Conservation (phyloP, 2,797 vertebrate species). For the Acropternis orthonyx region DNA sequence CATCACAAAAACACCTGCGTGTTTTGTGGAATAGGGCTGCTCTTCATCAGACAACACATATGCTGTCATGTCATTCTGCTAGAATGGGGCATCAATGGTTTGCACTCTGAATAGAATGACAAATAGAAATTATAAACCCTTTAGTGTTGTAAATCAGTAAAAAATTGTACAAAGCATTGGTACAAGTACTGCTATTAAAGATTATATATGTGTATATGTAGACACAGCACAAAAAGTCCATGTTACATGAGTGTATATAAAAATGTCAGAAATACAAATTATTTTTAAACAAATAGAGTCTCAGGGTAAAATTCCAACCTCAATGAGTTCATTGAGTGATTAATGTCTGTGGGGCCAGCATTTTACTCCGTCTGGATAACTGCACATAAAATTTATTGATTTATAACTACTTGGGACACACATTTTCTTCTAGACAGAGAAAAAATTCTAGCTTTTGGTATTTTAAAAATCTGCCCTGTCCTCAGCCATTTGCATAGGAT, state of each 20-base stretch:
- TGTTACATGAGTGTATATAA: neutral
- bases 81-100: neutral
- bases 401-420: neutral
- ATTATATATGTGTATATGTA: neutral
- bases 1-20: neutral
- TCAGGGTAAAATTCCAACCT: neutral
- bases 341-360: neutral
- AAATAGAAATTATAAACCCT: neutral
- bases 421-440: neutral
- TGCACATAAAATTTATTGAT: neutral
- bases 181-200: neutral
- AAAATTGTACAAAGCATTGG: neutral
- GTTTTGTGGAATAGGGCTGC: neutral
- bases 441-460: neutral
- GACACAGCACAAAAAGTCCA: neutral
- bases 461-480: neutral
- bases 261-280: slow-evolving; percentile 6
- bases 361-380: neutral
- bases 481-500: neutral
- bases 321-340: neutral
- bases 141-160: neutral
- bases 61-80: neutral
- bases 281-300: neutral
- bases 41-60: neutral
- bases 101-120: neutral